Percentiles rank a stretch among this genome's conserved stretches.
phyloP scores from a whole-genome alignment of 2,113 vertebrate species.

The Accipiter cooperii region DNA sequence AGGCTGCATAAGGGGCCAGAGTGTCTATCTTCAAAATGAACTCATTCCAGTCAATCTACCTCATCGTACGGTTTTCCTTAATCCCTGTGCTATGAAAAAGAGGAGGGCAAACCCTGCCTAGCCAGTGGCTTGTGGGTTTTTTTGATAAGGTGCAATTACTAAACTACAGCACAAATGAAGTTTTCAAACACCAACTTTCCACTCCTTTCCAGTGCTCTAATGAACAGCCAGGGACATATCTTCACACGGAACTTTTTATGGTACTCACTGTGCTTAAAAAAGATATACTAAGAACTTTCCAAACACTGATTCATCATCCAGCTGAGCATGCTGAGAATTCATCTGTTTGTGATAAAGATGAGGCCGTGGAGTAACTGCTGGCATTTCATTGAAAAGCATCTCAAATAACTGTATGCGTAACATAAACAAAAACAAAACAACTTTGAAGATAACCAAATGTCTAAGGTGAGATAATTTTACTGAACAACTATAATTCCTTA shows the following conservation, averaged over 20 bases:
- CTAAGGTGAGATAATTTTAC: not conserved
- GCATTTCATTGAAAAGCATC: not conserved
- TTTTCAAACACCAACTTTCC: not conserved
- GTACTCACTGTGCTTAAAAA: not conserved
- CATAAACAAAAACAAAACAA: not conserved
- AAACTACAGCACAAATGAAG: not conserved
- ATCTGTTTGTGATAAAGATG: not conserved
- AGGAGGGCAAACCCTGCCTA: not conserved
- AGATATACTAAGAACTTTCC: not conserved
- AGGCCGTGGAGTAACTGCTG: not conserved
- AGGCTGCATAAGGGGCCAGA: not conserved
- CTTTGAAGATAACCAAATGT: not conserved
- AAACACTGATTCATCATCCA: not conserved
- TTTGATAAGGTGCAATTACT: not conserved
- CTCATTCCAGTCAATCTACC: not conserved
- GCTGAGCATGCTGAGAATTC: not conserved
- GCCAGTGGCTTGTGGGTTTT: not conserved
- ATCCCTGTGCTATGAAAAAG: not conserved
- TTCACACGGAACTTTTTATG: not conserved
- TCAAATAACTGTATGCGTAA: not conserved
- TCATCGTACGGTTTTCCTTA: not conserved
- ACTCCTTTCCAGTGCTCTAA: not conserved
- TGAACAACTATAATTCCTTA: not conserved
- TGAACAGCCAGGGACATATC: not conserved
- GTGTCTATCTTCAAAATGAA: not conserved